phyloP scores from a whole-genome alignment of 2,888 invertebrate genomes.

The Hylaea fasciaria region DNA sequence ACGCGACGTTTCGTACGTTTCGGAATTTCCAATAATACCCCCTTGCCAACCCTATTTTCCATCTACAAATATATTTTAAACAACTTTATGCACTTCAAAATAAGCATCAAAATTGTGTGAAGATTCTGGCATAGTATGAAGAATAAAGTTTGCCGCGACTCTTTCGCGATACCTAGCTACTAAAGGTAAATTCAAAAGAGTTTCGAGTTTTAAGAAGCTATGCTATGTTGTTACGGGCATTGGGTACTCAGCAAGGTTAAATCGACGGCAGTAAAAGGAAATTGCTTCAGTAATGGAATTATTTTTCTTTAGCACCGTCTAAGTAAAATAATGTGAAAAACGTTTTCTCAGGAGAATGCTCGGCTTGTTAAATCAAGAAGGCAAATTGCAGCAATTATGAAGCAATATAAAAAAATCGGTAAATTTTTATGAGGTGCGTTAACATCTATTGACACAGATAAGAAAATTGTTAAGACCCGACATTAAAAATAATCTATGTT shows the following conservation, averaged over 20 bases:
- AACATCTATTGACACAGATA: slow-evolving; percentile 9
- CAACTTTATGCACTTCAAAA: slow-evolving; percentile 28
- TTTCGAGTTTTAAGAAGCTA: slow-evolving; percentile 67
- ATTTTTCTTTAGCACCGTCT: slow-evolving; percentile 57
- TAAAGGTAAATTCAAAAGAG: slow-evolving; percentile 78
- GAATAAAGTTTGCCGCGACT: slow-evolving; percentile 41
- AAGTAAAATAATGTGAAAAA: slow-evolving; percentile 50
- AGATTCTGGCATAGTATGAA: slow-evolving; percentile 7
- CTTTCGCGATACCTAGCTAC: slow-evolving; percentile 56
- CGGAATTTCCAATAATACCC: slow-evolving; percentile 82
- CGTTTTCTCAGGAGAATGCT: slow-evolving; percentile 45
- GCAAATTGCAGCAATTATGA: slow-evolving; percentile 18
- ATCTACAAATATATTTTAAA: slow-evolving; percentile 13
- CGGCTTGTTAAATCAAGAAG: slow-evolving; percentile 38
- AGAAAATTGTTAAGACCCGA: background rate
- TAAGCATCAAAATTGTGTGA: slow-evolving; percentile 48
- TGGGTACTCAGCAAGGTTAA: slow-evolving; percentile 56
- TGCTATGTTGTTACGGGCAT: slow-evolving; percentile 56
- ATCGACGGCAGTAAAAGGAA: slow-evolving; percentile 63
- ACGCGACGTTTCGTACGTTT: slow-evolving; percentile 70
- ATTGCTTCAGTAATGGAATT: slow-evolving; percentile 66
- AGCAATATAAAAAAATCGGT: slow-evolving; percentile 18
- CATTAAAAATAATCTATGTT: too few species aligned
- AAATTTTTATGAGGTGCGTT: slow-evolving; percentile 15
- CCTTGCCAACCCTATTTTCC: slow-evolving; percentile 36